Percentiles rank a stretch among this genome's conserved stretches.
Conservation (phyloP, 1,140 invertebrate genomes). For the Drosophila santomea region DNA sequence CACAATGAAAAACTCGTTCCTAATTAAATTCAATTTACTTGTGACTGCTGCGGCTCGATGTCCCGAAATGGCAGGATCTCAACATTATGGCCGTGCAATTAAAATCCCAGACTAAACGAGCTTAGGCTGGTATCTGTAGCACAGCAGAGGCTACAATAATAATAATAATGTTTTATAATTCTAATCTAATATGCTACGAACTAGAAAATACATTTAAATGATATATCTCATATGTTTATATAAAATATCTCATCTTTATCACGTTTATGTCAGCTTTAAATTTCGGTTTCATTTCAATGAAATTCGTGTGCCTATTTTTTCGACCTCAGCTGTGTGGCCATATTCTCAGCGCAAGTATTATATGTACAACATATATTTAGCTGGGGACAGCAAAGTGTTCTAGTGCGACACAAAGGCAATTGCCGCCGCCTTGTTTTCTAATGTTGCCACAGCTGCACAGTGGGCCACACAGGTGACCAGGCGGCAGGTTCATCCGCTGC, state of each 20-base stretch:
- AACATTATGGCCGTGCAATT: conserved; percentile 74
- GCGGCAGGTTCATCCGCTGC: not conserved
- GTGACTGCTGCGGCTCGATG: conserved; percentile 50
- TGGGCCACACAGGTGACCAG: conserved; percentile 32
- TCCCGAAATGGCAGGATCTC: conserved; percentile 15
- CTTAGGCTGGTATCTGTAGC: conserved; percentile 35
- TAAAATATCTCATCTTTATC: no score
- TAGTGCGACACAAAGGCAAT: conserved; percentile 61
- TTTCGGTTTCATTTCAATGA: not conserved
- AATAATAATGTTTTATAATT: not conserved
- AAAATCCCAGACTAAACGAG: conserved; percentile 79
- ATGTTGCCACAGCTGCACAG: conserved; percentile 48
- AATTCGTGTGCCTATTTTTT: not conserved
- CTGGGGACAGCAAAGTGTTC: conserved; percentile 69
- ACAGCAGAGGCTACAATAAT: not conserved
- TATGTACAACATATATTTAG: conserved; percentile 5
- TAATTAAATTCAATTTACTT: conserved; percentile 82
- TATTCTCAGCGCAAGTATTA: not conserved
- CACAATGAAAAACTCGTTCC: conserved; percentile 69
- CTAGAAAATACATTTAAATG: no score
- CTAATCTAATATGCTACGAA: not conserved
- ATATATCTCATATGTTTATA: no score
- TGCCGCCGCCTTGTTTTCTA: conserved; percentile 48
- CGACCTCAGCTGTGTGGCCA: conserved; percentile 8
- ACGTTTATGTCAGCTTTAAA: no score